phyloP scores from a whole-genome alignment of 2,113 vertebrate species.

The mouse (Mus musculus) region GRCm39 chr17:25771001-25771500 shows the following conservation, averaged over 20 bases:
- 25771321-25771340: neutral
- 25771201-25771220: no score
- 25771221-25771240: no score
- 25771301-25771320: no score
- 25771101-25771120: neutral
- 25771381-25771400: neutral
- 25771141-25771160: neutral
- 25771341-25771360: neutral
- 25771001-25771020: neutral
- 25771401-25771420: neutral
- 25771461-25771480: neutral
- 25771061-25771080: rapidly evolving
- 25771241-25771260: neutral
- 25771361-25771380: neutral
- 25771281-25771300: neutral
- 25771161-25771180: neutral
- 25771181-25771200: neutral
- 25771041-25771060: no score
- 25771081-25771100: neutral
- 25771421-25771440: neutral
- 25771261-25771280: neutral
- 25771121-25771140: no score
- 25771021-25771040: neutral
- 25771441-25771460: neutral
- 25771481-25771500: neutral